Percentiles rank a stretch among this genome's conserved stretches.
phyloP scores from a whole-genome alignment of 1,140 invertebrate genomes.

The Drosophila biarmipes region DNA sequence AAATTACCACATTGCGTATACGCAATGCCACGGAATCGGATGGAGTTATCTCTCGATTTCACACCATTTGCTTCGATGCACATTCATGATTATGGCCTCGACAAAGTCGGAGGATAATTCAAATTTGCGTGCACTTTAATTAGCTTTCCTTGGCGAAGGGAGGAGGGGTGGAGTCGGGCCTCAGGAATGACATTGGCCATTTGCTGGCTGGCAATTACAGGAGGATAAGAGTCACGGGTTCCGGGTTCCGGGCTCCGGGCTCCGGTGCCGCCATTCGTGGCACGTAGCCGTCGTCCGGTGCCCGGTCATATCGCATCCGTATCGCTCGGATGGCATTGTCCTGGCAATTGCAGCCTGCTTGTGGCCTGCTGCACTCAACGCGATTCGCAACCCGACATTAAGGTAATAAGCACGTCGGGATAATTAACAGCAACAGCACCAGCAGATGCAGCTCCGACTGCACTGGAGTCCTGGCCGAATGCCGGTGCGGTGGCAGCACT shows the following conservation, averaged over 20 bases:
- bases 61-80: conserved; percentile 33
- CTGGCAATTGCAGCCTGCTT: conserved; percentile 63
- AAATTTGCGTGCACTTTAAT: conserved; percentile 79
- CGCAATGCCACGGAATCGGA: conserved; percentile 37
- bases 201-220: conserved; percentile 66
- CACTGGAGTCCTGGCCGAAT: background rate
- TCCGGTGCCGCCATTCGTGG: conserved; percentile 7
- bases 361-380: conserved; percentile 43
- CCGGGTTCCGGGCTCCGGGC: background rate
- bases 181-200: conserved; percentile 48
- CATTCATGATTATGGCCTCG: conserved; percentile 42
- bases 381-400: conserved; percentile 66
- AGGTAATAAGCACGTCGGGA: conserved; percentile 71
- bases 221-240: background rate
- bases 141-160: conserved; percentile 42
- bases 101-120: conserved; percentile 59
- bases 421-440: conserved; percentile 68
- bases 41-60: conserved; percentile 4
- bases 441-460: conserved; percentile 28
- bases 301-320: background rate
- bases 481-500: conserved; percentile 5
- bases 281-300: conserved; percentile 52
- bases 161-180: conserved; percentile 5
- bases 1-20: conserved; percentile 63
- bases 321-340: conserved; percentile 27